phyloP scores from a whole-genome alignment of 92 coral and sea anemone genomes.

The Blastomussa wellsi region DNA sequence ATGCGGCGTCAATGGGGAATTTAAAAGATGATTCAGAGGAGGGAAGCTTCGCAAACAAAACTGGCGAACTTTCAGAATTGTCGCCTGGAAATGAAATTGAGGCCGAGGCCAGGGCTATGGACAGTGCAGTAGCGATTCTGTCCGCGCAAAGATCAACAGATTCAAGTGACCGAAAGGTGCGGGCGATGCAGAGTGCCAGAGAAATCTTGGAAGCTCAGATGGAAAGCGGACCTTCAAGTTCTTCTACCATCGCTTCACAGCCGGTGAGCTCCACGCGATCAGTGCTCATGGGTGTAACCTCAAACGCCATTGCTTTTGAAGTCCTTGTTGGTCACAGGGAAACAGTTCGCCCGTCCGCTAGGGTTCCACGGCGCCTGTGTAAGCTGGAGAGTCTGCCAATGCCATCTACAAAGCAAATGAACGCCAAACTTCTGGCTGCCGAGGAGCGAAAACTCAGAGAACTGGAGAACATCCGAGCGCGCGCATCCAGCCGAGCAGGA shows the following conservation, averaged over 20 bases:
- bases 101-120: background rate
- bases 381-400: conserved; percentile 7
- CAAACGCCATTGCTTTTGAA: conserved; percentile 33
- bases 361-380: conserved; percentile 20
- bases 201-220: conserved; percentile 27
- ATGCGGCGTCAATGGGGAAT: background rate
- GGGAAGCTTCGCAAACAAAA: background rate
- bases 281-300: conserved; percentile 9
- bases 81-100: background rate
- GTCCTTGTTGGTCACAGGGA: background rate
- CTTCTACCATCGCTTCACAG: conserved; percentile 1
- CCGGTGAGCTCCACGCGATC: conserved; percentile 28
- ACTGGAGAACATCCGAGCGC: conserved; percentile 21
- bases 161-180: background rate
- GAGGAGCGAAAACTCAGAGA: conserved; percentile 33
- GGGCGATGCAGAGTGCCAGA: conserved; percentile 15
- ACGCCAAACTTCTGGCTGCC: conserved; percentile 23
- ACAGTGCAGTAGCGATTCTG: conserved; percentile 13
- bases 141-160: background rate
- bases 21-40: background rate
- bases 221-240: background rate
- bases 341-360: conserved; percentile 9
- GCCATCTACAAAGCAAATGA: background rate
- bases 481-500: conserved; percentile 20
- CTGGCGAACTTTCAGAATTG: background rate